Conservation (phyloP, 2,888 invertebrate species). For the Rhopalosiphum nymphaeae region DNA sequence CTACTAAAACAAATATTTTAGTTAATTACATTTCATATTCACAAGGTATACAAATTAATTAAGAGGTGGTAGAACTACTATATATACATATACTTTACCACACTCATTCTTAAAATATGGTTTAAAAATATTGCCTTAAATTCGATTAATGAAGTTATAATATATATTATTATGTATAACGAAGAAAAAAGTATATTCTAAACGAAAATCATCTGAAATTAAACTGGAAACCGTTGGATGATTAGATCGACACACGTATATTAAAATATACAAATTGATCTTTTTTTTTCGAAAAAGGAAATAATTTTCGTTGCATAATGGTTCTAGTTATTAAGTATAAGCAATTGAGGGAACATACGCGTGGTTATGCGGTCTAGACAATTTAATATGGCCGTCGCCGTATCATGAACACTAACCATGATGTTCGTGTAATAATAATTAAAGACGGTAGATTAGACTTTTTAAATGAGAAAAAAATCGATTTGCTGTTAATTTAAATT, state of each 20-base stretch:
- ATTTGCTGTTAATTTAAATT: slow-evolving; percentile 64
- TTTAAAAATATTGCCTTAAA: neutral
- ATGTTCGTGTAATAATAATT: slow-evolving; percentile 50
- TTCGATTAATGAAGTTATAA: neutral
- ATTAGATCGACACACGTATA: neutral
- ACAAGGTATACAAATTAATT: neutral
- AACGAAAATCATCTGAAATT: slow-evolving; percentile 3
- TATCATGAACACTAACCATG: slow-evolving; percentile 40
- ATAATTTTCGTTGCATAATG: slow-evolving; percentile 47
- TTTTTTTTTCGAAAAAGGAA: slow-evolving; percentile 37
- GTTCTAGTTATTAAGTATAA: slow-evolving; percentile 47
- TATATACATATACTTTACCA: neutral
- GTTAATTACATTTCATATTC: slow-evolving; percentile 6
- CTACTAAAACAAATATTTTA: slow-evolving; percentile 11
- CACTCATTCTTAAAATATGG: neutral
- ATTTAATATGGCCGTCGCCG: slow-evolving; percentile 57
- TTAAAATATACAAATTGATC: slow-evolving; percentile 2
- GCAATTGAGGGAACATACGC: slow-evolving; percentile 42
- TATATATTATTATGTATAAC: neutral
- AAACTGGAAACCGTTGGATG: slow-evolving; percentile 30
- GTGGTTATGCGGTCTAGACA: slow-evolving; percentile 26
- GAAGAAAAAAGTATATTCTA: neutral
- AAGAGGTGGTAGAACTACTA: neutral
- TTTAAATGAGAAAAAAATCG: slow-evolving; percentile 54
- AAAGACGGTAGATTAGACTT: slow-evolving; percentile 56